Percentiles rank a stretch among this genome's conserved stretches.
Conservation (phyloP, 1,140 invertebrate genomes). For the Idris sp. region DNA sequence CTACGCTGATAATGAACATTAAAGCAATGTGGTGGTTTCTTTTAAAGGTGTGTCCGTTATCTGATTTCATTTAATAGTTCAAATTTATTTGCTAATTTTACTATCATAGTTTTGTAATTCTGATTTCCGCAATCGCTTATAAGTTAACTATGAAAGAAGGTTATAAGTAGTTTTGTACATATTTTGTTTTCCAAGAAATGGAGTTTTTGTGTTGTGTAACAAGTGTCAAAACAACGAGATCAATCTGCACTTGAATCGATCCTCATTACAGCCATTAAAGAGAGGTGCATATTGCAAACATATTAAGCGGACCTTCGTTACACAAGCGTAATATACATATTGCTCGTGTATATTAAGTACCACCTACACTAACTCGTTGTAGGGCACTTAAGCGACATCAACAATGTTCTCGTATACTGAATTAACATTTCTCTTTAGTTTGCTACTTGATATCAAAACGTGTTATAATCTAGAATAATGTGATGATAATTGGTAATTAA, state of each 20-base stretch:
- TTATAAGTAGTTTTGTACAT: no score
- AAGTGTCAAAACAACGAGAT: slow-evolving; percentile 18
- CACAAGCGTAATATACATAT: slow-evolving; percentile 31
- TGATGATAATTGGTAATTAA: slow-evolving; percentile 1
- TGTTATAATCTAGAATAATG: slow-evolving; percentile 5
- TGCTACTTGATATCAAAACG: slow-evolving; percentile 19
- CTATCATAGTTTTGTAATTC: slow-evolving; percentile 2
- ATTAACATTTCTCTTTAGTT: slow-evolving; percentile 12
- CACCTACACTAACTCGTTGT: slow-evolving; percentile 22
- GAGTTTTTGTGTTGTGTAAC: slow-evolving; percentile 4
- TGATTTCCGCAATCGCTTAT: background rate
- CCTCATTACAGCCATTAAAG: slow-evolving; percentile 37
- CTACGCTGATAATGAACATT: slow-evolving; percentile 19
- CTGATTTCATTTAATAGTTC: background rate
- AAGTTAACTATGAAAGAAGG: no score
- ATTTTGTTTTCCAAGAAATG: no score
- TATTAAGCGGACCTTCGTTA: slow-evolving; percentile 15
- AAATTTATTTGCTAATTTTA: slow-evolving; percentile 7
- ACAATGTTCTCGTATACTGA: slow-evolving; percentile 18
- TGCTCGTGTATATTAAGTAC: slow-evolving; percentile 33
- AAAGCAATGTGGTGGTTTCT: slow-evolving; percentile 9
- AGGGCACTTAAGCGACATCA: slow-evolving; percentile 30
- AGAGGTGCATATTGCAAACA: slow-evolving; percentile 41
- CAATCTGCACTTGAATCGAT: slow-evolving; percentile 32
- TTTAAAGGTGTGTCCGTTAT: slow-evolving; percentile 14